Base-by-base conservation (phyloP, 2,113 vertebrate species). In the Sardina pilchardus region DNA sequence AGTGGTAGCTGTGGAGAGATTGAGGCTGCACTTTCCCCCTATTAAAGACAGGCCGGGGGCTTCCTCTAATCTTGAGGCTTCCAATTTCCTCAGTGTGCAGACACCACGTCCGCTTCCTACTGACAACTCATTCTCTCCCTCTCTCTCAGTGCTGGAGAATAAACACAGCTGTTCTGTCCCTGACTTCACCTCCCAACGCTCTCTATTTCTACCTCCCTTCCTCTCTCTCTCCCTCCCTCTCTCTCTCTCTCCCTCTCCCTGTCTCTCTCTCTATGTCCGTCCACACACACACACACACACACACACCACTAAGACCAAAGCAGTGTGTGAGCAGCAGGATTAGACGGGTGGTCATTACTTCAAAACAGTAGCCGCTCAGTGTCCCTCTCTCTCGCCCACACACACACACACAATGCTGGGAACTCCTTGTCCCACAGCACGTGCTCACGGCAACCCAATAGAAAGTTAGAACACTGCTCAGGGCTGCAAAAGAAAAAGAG, bases 111-210 rank as follows among this genome's bases (percentile, higher is more conserved):
- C 10, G 50, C 8, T 63, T 59, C 30, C 3, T 14, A 39, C 82
- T 42, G 39, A 24, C 48, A 42, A 39, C 36, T 83, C 53, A 34
- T 36, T 63, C 59, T 6, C 71, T 78, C 71, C 44, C 63, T 63
- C 44, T 43, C 63, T 48, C 83, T 44, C 82, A 39, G 21, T 80
- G 26, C 5, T n/a, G 71, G 16, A 39, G 56, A 17, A 21, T 80
- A 83, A 75, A 78, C 82, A 78, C 82, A 80, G 63, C 81, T 45
- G 53, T 26, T 36, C 43, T 26, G 30, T 71, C 34, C 83, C 83
- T 34, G n/a, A 39, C 34, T 14, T 75, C 67, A 75, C 42, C 34
- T 71, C 21, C 24, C 53, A 63, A 6, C 4, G 47, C 45, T 36
- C 34, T 9, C 42, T 45, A 1, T 56, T 10, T 30, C 26, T 14